Evolutionary conservation across 1,140 invertebrate species (phyloP).

Genomic region (Pectinophora gossypiella): DNA sequence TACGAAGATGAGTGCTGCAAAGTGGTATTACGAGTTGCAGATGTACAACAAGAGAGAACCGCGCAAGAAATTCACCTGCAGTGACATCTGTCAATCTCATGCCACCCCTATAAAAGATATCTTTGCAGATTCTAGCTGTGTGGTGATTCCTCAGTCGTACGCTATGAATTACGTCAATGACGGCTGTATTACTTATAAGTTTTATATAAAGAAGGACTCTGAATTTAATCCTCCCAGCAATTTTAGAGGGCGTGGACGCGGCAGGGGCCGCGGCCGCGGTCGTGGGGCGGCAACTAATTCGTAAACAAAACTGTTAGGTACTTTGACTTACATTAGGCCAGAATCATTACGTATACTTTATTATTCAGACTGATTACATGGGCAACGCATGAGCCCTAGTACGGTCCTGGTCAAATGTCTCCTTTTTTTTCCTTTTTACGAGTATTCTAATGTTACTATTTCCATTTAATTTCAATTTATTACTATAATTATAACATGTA

Average conservation of each 20-base stretch:
- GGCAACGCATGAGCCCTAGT: no score
- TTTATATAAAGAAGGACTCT: not conserved
- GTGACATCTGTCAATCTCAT: not conserved
- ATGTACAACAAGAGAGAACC: not conserved
- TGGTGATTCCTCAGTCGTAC: not conserved
- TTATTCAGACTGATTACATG: no score
- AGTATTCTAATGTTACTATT: no score
- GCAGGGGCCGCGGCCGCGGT: not conserved
- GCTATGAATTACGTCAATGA: not conserved
- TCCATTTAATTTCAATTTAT: no score
- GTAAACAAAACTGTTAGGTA: not conserved
- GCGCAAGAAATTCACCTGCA: not conserved
- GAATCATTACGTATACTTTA: no score
- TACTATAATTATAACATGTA: no score
- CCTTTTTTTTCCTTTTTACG: no score
- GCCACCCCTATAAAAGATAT: not conserved
- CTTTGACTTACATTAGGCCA: no score
- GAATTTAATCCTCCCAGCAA: not conserved
- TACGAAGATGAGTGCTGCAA: not conserved
- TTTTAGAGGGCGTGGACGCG: not conserved
- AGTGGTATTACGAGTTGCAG: not conserved
- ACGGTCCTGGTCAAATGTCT: no score
- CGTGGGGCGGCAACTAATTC: not conserved
- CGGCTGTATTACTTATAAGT: not conserved
- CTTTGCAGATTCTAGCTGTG: not conserved